Conservation (phyloP, 2,113 vertebrate genomes). For the Tenrec ecaudatus region DNA sequence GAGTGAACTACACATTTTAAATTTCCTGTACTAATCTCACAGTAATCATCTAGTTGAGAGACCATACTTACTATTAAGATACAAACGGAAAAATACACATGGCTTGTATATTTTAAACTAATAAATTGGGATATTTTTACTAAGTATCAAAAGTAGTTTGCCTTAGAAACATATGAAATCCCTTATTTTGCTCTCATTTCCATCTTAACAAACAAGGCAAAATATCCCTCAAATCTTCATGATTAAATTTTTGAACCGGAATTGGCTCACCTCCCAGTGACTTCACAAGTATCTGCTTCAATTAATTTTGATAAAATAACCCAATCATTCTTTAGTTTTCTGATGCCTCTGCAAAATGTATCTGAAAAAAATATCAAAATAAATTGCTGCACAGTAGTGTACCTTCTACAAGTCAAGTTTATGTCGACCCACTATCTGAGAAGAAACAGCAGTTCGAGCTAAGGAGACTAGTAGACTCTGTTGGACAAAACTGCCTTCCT, state of each 20-base stretch:
- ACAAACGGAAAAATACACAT: slow-evolving; percentile 48
- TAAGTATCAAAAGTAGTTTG: slow-evolving; percentile 67
- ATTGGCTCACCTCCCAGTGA: slow-evolving; percentile 83
- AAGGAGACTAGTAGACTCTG: slow-evolving; percentile 46
- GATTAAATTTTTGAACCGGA: slow-evolving; percentile 80
- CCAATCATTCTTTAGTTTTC: slow-evolving; percentile 82
- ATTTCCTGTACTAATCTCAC: slow-evolving; percentile 50
- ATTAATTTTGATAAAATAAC: slow-evolving; percentile 84
- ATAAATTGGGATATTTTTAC: slow-evolving; percentile 69
- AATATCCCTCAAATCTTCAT: slow-evolving; percentile 79
- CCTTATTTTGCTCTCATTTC: slow-evolving; percentile 61
- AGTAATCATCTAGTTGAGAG: slow-evolving; percentile 59
- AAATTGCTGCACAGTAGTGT: slow-evolving; percentile 77
- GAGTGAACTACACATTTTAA: slow-evolving; percentile 61
- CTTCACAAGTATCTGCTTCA: slow-evolving; percentile 83
- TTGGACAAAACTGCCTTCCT: slow-evolving; percentile 59
- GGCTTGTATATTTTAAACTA: slow-evolving; percentile 54
- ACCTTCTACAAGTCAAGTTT: slow-evolving; percentile 75
- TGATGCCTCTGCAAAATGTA: slow-evolving; percentile 82
- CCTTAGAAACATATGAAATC: slow-evolving; percentile 68
- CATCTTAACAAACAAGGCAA: slow-evolving; percentile 73
- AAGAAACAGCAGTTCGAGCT: slow-evolving; percentile 50
- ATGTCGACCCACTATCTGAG: slow-evolving; percentile 63
- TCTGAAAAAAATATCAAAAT: slow-evolving; percentile 84
- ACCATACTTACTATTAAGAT: slow-evolving; percentile 57